phyloP scores from a whole-genome alignment of 2,797 vertebrate genomes.

The Phataginus tricuspis region DNA sequence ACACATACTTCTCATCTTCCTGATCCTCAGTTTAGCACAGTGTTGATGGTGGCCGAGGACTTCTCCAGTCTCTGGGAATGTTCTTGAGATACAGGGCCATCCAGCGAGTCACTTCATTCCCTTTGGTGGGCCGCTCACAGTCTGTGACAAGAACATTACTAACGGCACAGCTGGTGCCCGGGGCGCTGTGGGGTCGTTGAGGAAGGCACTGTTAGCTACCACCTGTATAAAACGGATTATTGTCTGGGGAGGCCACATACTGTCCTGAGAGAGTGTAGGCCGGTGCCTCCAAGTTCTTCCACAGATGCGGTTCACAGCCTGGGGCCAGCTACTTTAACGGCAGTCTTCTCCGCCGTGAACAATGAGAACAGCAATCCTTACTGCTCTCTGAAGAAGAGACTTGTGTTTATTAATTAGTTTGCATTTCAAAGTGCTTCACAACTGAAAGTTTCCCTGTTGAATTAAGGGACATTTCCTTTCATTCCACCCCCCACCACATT shows the following conservation, averaged over 20 bases:
- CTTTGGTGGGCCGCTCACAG: constrained; percentile 61
- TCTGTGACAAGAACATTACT: constrained; percentile 73
- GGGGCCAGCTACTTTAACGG: constrained; percentile 60
- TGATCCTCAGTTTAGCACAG: not conserved
- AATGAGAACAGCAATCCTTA: constrained; percentile 38
- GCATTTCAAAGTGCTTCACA: constrained; percentile 72
- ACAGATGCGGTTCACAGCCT: constrained; percentile 41
- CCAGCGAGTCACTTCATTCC: constrained; percentile 30
- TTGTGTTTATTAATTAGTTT: constrained; percentile 79
- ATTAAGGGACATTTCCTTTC: constrained; percentile 70
- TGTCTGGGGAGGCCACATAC: constrained; percentile 49
- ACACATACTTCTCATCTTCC: constrained; percentile 7
- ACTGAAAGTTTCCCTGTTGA: constrained; percentile 73
- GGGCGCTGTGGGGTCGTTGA: constrained; percentile 33
- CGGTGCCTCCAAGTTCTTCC: constrained; percentile 24
- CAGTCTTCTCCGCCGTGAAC: constrained; percentile 74
- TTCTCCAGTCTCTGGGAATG: not conserved
- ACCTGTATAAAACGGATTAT: constrained; percentile 5
- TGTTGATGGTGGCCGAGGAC: constrained; percentile 14
- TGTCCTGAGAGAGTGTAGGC: constrained; percentile 40
- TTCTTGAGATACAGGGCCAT: not conserved
- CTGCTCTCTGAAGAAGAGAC: constrained; percentile 20
- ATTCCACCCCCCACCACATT: constrained; percentile 53
- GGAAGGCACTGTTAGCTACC: constrained; percentile 57
- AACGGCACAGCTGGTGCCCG: constrained; percentile 62